These are phyloP conservation scores for Melanotus villosus DNA, from an alignment of 2,888 invertebrate species.

Conservation along the genomic window DNA sequence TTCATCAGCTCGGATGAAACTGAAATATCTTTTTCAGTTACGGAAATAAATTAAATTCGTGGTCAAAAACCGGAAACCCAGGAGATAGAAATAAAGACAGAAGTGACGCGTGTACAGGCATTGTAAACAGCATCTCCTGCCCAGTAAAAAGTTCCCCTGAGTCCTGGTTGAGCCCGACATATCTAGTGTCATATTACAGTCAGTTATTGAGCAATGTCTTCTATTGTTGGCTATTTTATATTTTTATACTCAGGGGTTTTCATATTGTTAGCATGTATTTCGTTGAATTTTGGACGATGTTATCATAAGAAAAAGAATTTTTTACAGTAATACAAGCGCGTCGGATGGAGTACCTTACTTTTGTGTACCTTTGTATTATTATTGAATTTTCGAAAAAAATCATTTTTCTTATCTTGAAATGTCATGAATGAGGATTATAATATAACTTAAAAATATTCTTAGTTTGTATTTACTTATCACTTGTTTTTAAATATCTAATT, in stretches of 20 bases:
- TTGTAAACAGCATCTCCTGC: constrained; percentile 58
- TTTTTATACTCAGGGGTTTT: constrained; percentile 48
- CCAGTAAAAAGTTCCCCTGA: constrained; percentile 56
- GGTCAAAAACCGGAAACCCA: constrained; percentile 58
- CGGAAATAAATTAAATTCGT: constrained; percentile 60
- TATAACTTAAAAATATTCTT: too few relatives aligned
- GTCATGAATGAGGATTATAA: too few relatives aligned
- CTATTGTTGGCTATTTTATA: constrained; percentile 57
- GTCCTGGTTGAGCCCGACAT: constrained; percentile 60
- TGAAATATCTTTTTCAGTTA: constrained; percentile 33
- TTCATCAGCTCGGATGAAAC: constrained; percentile 17
- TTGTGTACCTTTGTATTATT: too few relatives aligned
- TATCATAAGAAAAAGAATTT: not conserved
- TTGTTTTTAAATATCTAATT: too few relatives aligned
- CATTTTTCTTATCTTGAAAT: too few relatives aligned
- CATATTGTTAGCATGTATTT: constrained; percentile 46
- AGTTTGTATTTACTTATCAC: too few relatives aligned
- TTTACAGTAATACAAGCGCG: too few relatives aligned
- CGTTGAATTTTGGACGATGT: constrained; percentile 33
- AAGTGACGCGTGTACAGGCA: constrained; percentile 60
- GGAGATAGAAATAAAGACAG: constrained; percentile 63
- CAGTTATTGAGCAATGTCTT: constrained; percentile 66
- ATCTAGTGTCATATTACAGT: constrained; percentile 68
- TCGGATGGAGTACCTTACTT: too few relatives aligned
- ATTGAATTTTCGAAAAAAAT: too few relatives aligned